phyloP scores from a whole-genome alignment of 2,888 invertebrate genomes.

The Microplitis manilae region DNA sequence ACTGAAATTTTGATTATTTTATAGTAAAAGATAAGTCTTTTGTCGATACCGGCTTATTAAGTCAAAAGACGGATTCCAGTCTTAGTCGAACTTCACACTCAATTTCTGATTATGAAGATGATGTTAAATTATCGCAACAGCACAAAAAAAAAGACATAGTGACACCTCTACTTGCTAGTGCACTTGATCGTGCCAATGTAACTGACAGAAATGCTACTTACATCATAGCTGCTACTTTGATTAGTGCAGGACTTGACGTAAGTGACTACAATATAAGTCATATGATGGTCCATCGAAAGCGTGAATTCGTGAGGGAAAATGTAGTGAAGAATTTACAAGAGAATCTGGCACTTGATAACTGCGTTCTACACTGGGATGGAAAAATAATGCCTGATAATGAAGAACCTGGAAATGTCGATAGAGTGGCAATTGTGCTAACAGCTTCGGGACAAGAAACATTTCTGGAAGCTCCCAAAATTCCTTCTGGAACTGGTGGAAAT shows the following conservation, averaged over 20 bases:
- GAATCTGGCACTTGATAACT: not conserved
- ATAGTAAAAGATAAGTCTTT: not conserved
- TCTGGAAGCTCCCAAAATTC: not conserved
- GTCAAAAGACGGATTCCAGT: not conserved
- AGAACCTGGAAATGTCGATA: not conserved
- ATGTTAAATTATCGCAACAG: not conserved
- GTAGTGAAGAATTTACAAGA: not conserved
- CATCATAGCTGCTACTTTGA: not conserved
- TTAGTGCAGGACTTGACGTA: not conserved
- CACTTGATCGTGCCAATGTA: slow-evolving; percentile 1
- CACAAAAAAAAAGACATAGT: not conserved
- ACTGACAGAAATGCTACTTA: not conserved
- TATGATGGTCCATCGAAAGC: not conserved
- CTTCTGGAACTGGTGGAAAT: not conserved
- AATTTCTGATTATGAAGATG: not conserved
- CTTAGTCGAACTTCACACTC: not conserved
- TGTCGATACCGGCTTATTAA: not conserved
- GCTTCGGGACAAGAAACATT: not conserved
- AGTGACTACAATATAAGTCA: not conserved
- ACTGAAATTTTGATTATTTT: not conserved
- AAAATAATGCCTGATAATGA: not conserved
- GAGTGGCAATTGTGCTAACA: not conserved
- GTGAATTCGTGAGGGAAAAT: not conserved
- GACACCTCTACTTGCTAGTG: not conserved
- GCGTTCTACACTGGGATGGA: not conserved